These are phyloP conservation scores for Lamprologus speciosus DNA, from an alignment of 2,113 vertebrate species.

Conservation along the genomic window DNA sequence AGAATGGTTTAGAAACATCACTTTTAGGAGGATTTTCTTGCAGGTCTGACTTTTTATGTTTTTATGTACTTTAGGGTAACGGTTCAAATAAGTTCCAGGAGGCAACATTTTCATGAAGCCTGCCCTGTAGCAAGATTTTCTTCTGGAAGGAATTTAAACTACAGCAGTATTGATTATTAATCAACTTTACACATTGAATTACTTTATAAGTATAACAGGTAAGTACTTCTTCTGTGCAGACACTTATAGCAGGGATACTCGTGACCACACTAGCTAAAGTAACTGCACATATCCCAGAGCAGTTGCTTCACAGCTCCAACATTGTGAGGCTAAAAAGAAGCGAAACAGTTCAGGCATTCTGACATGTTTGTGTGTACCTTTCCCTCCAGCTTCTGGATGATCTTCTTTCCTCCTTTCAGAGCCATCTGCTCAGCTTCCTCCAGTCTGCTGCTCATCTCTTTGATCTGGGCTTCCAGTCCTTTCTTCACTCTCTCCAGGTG, in stretches of 20 bases:
- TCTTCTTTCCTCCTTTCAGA: slow-evolving; percentile 77
- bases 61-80: not conserved
- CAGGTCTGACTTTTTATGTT: not conserved
- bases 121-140: not conserved
- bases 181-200: not conserved
- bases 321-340: not conserved
- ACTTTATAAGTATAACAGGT: not conserved
- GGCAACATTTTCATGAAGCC: not conserved
- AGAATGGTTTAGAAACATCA: not conserved
- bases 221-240: not conserved
- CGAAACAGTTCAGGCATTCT: not conserved
- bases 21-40: not conserved
- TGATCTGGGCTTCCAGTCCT: slow-evolving; percentile 71
- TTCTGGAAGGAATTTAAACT: not conserved
- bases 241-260: not conserved
- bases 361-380: slow-evolving; percentile 50
- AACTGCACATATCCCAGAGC: not conserved
- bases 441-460: slow-evolving; percentile 68
- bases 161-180: not conserved
- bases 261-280: not conserved
- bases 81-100: not conserved
- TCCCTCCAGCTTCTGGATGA: slow-evolving; percentile 76
- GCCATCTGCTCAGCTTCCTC: slow-evolving; percentile 75
- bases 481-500: slow-evolving; percentile 75
- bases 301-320: not conserved